phyloP scores from a whole-genome alignment of 2,797 vertebrate genomes.

The Crossoptilon crossoptilon region DNA sequence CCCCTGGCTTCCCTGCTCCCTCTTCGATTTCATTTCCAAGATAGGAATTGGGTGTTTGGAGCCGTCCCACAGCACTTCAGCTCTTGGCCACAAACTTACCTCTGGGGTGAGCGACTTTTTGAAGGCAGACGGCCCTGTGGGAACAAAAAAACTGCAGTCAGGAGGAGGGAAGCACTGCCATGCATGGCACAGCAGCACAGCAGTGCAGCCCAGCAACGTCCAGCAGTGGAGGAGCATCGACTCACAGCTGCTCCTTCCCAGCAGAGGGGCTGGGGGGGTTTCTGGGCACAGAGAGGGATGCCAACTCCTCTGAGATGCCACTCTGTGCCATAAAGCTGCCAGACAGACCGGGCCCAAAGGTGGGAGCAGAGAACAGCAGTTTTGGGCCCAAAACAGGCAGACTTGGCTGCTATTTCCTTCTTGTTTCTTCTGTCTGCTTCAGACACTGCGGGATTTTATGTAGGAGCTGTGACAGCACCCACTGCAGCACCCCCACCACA shows the following conservation, averaged over 20 bases:
- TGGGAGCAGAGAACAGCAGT: rapidly evolving
- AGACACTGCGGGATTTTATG: background rate
- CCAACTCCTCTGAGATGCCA: background rate
- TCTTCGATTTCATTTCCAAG: background rate
- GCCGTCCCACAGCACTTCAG: no score
- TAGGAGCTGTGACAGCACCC: background rate
- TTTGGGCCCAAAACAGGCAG: background rate
- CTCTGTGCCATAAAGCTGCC: background rate
- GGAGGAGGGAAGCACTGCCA: background rate
- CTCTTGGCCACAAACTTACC: slow-evolving; percentile 62
- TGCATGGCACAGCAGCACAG: no score
- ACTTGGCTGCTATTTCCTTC: no score
- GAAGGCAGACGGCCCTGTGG: slow-evolving; percentile 60
- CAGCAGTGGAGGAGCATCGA: no score
- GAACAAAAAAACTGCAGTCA: background rate
- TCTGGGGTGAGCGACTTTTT: slow-evolving; percentile 75
- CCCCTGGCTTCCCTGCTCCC: background rate
- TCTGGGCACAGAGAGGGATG: background rate
- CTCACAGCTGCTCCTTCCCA: background rate
- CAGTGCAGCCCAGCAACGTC: no score
- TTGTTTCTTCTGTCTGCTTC: background rate
- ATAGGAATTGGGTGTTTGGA: background rate
- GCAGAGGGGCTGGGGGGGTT: background rate
- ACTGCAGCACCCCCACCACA: no score
- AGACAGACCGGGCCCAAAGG: rapidly evolving